Conservation (phyloP, 2,888 invertebrate species). For the Antheraea yamamai region DNA sequence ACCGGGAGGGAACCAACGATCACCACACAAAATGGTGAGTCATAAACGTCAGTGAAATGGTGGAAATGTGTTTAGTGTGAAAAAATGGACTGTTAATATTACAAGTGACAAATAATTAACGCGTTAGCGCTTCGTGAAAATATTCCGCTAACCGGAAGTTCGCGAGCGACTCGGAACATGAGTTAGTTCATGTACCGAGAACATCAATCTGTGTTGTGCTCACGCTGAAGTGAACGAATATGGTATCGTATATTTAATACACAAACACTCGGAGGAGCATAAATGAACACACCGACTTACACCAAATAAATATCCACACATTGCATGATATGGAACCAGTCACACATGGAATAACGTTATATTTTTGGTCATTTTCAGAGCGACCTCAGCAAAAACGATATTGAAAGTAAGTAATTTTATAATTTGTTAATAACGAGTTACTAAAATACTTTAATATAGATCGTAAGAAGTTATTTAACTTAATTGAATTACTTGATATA, state of each 20-base stretch:
- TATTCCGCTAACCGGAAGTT: conserved; percentile 74
- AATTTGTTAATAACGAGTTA: not conserved
- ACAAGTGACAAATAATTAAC: conserved; percentile 58
- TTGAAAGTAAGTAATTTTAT: conserved; percentile 90
- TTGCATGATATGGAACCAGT: conserved; percentile 52
- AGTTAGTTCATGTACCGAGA: conserved; percentile 37
- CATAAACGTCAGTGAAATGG: conserved; percentile 72
- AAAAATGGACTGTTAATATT: conserved; percentile 62
- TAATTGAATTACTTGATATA: not conserved
- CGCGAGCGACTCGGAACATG: conserved; percentile 50
- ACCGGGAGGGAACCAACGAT: conserved; percentile 84
- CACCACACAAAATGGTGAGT: conserved; percentile 87
- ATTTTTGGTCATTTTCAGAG: conserved; percentile 86
- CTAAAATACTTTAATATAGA: not conserved
- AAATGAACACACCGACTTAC: conserved; percentile 51
- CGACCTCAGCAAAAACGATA: conserved; percentile 92
- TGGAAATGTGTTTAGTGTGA: conserved; percentile 75
- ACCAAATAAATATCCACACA: conserved; percentile 51
- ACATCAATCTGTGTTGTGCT: conserved; percentile 64
- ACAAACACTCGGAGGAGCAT: conserved; percentile 54
- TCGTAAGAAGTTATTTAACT: not conserved
- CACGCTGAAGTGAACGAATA: conserved; percentile 58
- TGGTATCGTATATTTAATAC: conserved; percentile 56
- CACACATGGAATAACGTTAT: conserved; percentile 70
- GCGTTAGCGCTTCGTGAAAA: conserved; percentile 56